Evolutionary conservation across 2,797 vertebrate genomes (phyloP).

Genomic region (Mionectes olivaceus): DNA sequence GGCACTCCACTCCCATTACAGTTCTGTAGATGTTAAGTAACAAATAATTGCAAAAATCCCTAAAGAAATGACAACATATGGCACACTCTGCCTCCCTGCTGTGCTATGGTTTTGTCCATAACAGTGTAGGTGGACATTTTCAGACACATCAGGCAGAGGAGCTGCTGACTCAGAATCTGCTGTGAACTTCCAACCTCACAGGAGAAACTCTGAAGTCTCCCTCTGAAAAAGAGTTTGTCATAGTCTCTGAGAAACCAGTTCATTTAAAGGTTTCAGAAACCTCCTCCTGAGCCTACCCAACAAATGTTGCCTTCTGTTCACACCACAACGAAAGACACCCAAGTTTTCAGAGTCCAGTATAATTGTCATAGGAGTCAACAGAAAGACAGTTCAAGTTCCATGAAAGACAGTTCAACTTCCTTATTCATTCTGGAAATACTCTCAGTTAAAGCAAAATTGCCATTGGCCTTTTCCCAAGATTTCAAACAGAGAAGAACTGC

Average conservation of each 20-base stretch:
- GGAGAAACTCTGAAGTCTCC: neutral
- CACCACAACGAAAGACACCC: neutral
- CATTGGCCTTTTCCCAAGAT: neutral
- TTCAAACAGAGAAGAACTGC: neutral
- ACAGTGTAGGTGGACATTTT: conserved; percentile 27
- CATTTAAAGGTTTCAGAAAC: neutral
- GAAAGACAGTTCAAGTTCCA: neutral
- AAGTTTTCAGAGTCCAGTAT: neutral
- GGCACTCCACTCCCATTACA: neutral
- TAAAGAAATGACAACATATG: neutral
- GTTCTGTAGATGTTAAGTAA: neutral
- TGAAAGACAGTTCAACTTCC: neutral
- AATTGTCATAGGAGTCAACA: neutral
- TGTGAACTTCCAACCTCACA: neutral
- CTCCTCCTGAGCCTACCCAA: neutral
- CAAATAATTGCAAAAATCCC: neutral
- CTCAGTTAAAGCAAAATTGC: neutral
- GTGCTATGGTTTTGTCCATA: neutral
- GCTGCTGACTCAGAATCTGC: conserved; percentile 23
- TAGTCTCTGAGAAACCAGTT: neutral
- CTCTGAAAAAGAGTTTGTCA: neutral
- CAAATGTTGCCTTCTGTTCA: neutral
- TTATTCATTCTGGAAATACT: neutral
- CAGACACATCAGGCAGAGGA: conserved; percentile 33
- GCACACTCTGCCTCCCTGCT: neutral